These are phyloP conservation scores for Tichodroma muraria DNA, from an alignment of 2,113 vertebrate genomes.

Conservation along the genomic window DNA sequence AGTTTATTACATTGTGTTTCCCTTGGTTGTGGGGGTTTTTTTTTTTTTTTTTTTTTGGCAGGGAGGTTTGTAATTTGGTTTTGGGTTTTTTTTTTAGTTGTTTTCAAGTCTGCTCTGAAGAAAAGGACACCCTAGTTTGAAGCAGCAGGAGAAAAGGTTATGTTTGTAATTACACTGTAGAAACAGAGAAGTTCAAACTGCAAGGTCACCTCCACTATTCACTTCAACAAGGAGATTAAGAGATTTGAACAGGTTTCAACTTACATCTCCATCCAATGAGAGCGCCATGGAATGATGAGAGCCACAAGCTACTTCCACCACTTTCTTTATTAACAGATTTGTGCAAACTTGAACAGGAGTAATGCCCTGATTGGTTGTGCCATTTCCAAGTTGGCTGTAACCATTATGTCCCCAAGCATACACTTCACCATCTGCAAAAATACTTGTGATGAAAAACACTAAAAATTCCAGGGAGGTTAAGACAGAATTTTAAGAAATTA, in stretches of 20 bases:
- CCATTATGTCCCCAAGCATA: conserved; percentile 97
- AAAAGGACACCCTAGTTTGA: background rate
- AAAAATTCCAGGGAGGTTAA: background rate
- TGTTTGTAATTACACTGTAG: background rate
- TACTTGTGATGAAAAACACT: background rate
- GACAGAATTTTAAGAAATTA: background rate
- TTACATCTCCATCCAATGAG: conserved; percentile 90
- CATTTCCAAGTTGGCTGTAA: conserved; percentile 95
- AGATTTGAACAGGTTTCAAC: conserved; percentile 37
- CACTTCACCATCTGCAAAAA: conserved; percentile 86
- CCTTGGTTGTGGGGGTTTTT: background rate
- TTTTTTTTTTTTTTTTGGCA: background rate
- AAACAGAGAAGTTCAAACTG: background rate
- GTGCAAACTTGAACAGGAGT: conserved; percentile 87
- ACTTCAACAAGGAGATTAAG: background rate
- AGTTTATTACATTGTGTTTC: background rate
- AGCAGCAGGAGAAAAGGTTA: background rate
- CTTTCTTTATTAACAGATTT: conserved; percentile 86
- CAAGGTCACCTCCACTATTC: background rate
- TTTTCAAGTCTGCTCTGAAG: background rate
- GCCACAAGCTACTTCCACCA: conserved; percentile 90
- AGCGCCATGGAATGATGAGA: conserved; percentile 94
- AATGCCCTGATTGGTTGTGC: conserved; percentile 88
- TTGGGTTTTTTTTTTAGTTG: accelerated
- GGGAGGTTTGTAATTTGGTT: background rate